phyloP scores from a whole-genome alignment of 2,888 invertebrate genomes.

The Pachycephus smyrnensis region DNA sequence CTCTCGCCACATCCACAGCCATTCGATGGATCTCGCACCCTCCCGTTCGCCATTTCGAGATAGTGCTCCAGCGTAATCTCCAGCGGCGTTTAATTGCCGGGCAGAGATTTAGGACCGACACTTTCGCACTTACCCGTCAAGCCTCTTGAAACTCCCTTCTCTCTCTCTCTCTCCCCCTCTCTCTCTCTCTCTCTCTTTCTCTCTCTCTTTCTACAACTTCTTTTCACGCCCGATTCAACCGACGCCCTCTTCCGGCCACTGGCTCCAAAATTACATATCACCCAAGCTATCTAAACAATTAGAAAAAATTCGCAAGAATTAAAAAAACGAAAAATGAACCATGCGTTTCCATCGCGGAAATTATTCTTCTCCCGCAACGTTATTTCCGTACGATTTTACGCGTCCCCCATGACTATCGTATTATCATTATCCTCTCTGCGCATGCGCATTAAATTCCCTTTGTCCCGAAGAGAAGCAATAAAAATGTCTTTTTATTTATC shows the following conservation, averaged over 20 bases:
- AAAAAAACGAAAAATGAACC: too few relatives aligned
- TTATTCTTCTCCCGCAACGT: too few relatives aligned
- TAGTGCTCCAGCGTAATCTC: slow-evolving; percentile 23
- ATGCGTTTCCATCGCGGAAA: too few relatives aligned
- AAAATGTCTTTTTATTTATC: slow-evolving; percentile 7
- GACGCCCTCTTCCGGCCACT: slow-evolving; percentile 16
- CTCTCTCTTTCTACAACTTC: slow-evolving; percentile 19
- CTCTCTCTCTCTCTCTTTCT: slow-evolving; percentile 12
- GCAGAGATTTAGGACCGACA: slow-evolving; percentile 32
- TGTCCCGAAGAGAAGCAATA: neutral
- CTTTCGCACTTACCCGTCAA: slow-evolving; percentile 21
- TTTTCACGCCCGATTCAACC: slow-evolving; percentile 9
- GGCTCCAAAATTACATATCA: slow-evolving; percentile 23
- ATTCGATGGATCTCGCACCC: slow-evolving; percentile 7
- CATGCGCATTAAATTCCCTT: neutral
- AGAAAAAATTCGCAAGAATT: neutral
- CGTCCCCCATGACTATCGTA: too few relatives aligned
- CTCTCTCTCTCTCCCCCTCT: slow-evolving; percentile 14
- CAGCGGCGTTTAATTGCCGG: slow-evolving; percentile 35
- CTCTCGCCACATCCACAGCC: slow-evolving; percentile 5
- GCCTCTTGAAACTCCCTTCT: slow-evolving; percentile 10
- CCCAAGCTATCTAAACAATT: slow-evolving; percentile 23
- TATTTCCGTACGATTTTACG: too few relatives aligned
- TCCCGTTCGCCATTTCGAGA: neutral
- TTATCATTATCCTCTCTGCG: too few relatives aligned